A percentile compares a stretch with the other conserved stretches of the same genome.
phyloP scores from a whole-genome alignment of 1,140 invertebrate genomes.

The Aleiodes sp. region DNA sequence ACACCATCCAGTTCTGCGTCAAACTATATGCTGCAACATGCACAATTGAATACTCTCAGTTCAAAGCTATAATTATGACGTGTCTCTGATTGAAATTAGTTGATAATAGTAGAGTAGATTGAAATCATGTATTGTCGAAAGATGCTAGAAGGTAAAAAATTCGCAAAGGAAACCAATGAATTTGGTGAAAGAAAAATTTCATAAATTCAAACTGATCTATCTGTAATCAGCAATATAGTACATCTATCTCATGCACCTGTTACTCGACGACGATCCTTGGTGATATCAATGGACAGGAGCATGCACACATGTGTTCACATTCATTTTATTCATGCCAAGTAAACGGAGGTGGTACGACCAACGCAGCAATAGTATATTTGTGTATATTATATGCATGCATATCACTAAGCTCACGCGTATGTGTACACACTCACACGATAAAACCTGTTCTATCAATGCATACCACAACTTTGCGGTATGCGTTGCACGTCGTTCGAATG shows the following conservation, averaged over 20 bases:
- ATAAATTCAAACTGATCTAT: background rate
- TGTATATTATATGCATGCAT: background rate
- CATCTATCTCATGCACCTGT: constrained; percentile 39
- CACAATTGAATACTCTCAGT: too few species aligned
- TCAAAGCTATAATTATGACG: too few species aligned
- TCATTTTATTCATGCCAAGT: constrained; percentile 9
- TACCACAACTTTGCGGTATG: constrained; percentile 10
- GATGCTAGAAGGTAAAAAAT: too few species aligned
- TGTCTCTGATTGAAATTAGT: too few species aligned
- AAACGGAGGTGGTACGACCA: background rate
- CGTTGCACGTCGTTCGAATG: constrained; percentile 47
- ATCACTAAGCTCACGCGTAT: background rate
- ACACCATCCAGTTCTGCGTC: constrained; percentile 40
- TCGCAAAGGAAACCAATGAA: too few species aligned
- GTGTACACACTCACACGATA: background rate
- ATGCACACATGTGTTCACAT: constrained; percentile 22
- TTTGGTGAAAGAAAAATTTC: background rate
- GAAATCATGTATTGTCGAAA: too few species aligned
- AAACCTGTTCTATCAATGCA: constrained; percentile 48
- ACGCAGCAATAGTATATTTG: constrained; percentile 4
- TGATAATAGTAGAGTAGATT: too few species aligned
- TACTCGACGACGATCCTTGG: constrained; percentile 25
- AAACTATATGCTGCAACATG: too few species aligned
- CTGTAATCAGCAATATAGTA: background rate
- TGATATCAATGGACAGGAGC: constrained; percentile 36